Base-by-base conservation (phyloP, 2,797 vertebrate genomes). In the Arnoldichthys spilopterus region DNA sequence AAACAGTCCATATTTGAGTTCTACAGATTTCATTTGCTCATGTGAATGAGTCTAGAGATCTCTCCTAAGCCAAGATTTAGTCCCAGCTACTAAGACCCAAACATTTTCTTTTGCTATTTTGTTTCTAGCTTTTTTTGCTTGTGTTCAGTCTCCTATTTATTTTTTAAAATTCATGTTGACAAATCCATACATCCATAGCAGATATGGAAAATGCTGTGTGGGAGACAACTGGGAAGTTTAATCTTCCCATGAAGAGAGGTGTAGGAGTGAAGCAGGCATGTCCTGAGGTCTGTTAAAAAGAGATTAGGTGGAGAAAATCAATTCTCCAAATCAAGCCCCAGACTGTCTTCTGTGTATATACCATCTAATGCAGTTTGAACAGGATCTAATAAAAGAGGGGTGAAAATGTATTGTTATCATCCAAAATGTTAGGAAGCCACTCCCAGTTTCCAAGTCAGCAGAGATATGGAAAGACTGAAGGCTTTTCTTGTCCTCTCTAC, bases 401-500 rank as follows among this genome's bases (percentile, higher is more conserved):
- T 6, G 12, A 43, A 32, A 59, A 28, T 64, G 2, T 13, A 9
- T 54, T 77, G 47, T 24, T 61, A 28, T 70, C 4, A 40, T 22
- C 45, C 15, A 11, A 28, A 4, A 13, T 71, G 28, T 24, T 32
- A 37, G 6, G 13, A 45, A 54, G 28, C 26, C 51, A 56, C 6
- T 54, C 34, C 11, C n/a, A 24, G 63, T 7, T 37, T 45, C 15
- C 24, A n/a, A 45, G 3, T n/a, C 12, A 51, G 43, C 24, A 4
- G 59, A 70, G 30, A 45, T 43, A 47, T 72, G 16, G 22, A 58
- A 43, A 18, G 40, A 75, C 34, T 58, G 68, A 78, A 71, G 66
- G 5, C 56, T 15, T 78, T 73, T 72, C 26, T 54, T 56, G 69
- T 82, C 53, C 11, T 73, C 32, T 63, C 13, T 56, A 28, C 51